Conservation (phyloP, 2,797 vertebrate genomes). For the Spizella passerina region DNA sequence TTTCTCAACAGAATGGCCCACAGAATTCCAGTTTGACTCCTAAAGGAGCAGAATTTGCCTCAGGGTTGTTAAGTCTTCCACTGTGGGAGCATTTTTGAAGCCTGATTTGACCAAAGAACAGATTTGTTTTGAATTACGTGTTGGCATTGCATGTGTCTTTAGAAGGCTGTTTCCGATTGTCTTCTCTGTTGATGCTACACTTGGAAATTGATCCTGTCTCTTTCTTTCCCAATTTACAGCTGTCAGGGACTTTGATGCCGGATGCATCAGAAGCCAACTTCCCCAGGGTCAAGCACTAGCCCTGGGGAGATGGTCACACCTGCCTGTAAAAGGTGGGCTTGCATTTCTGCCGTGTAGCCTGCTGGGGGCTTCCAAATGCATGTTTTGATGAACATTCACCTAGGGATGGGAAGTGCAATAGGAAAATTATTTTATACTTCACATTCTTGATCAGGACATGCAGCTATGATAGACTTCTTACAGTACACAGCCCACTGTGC, state of each 20-base stretch:
- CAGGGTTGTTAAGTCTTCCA: background rate
- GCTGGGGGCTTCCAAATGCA: background rate
- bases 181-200: background rate
- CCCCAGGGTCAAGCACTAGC: constrained; percentile 68
- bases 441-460: fast-evolving
- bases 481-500: background rate
- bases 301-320: background rate
- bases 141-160: background rate
- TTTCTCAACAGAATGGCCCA: background rate
- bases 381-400: background rate
- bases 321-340: background rate
- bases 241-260: constrained; percentile 28
- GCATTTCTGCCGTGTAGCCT: background rate
- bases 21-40: background rate
- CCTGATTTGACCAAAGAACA: background rate
- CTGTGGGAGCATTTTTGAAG: background rate
- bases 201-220: background rate
- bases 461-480: background rate
- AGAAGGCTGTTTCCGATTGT: background rate
- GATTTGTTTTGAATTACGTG: background rate
- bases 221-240: constrained; percentile 43
- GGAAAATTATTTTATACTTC: background rate
- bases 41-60: background rate
- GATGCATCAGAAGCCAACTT: constrained; percentile 62
- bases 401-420: background rate